Evolutionary conservation across 1,140 invertebrate species (phyloP), one percentile per base, ranked within the genome.

Genomic region (Drosophila lini): DNA sequence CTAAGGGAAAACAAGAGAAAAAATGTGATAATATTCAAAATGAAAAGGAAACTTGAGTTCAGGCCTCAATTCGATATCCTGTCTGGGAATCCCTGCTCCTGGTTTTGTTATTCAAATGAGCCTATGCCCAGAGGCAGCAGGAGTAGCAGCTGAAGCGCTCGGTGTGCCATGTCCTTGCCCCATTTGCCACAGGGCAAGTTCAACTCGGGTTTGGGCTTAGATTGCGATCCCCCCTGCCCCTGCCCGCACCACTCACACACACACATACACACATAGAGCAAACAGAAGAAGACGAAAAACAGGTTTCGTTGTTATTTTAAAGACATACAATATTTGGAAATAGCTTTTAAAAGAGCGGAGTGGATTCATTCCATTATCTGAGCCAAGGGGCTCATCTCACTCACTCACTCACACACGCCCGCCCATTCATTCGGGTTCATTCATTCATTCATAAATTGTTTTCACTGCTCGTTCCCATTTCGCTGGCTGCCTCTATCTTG

Each of bases 21-120:
- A 6, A 48, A 4, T 9, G 5, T 16, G 52, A 19, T 16, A n/a
- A 63, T 4, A 38, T 11, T 13, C n/a, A 55, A 28, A 11, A 13
- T 22, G 55, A 22, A 56, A 44, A 38, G 13, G 42, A 52, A 65
- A 47, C 31, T 41, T 73, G 68, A 67, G 62, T 65, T 67, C 38
- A 38, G 22, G 13, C 9, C 44, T 71, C 69, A 50, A 75, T 70
- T 73, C 59, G 57, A 78, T 85, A 85, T 85, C 67, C 81, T 85
- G 81, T 47, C 63, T 62, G 67, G 71, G 73, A 76, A 75, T 74
- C 45, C 53, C 45, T 34, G 32, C 8, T 25, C 40, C 2, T 13
- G 16, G 55, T 55, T 60, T 85, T 86, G 82, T 89, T 83, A 89
- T 83, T 88, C 80, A 80, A 80, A 89, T 89, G 73, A 83, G 76